A percentile compares a stretch with the other conserved stretches of the same genome.
phyloP scores from a whole-genome alignment of 2,113 vertebrate genomes.

The Picathartes gymnocephalus region DNA sequence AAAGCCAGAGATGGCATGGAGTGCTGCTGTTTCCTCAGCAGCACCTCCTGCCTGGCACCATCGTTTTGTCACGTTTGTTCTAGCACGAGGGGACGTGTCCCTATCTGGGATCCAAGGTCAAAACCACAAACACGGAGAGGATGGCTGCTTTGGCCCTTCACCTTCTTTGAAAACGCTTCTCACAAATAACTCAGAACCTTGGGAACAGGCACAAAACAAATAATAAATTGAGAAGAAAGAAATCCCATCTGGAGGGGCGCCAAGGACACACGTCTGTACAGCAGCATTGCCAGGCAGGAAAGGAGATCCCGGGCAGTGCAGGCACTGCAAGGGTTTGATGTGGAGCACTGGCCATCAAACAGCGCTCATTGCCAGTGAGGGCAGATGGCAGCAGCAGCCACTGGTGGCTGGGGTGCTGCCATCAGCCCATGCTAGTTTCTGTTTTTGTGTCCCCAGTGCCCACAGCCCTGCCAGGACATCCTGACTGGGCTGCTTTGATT shows the following conservation, averaged over 20 bases:
- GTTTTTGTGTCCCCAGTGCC: not conserved
- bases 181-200: not conserved
- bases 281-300: not conserved
- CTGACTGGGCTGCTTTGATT: not conserved
- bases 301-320: rapidly evolving
- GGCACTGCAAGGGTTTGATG: not conserved
- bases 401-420: not conserved
- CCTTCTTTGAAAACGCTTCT: not conserved
- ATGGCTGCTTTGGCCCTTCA: rapidly evolving
- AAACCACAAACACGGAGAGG: not conserved
- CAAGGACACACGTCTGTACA: not conserved
- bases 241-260: too few relatives aligned
- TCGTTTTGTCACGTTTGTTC: not conserved
- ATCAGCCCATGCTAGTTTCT: not conserved
- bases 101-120: rapidly evolving
- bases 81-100: not conserved
- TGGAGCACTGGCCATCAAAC: not conserved
- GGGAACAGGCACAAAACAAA: not conserved
- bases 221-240: rapidly evolving
- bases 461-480: not conserved
- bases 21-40: not conserved
- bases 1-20: not conserved
- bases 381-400: not conserved
- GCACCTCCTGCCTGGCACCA: not conserved
- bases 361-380: rapidly evolving